phyloP scores from a whole-genome alignment of 2,797 vertebrate genomes.

The Antrozous pallidus region DNA sequence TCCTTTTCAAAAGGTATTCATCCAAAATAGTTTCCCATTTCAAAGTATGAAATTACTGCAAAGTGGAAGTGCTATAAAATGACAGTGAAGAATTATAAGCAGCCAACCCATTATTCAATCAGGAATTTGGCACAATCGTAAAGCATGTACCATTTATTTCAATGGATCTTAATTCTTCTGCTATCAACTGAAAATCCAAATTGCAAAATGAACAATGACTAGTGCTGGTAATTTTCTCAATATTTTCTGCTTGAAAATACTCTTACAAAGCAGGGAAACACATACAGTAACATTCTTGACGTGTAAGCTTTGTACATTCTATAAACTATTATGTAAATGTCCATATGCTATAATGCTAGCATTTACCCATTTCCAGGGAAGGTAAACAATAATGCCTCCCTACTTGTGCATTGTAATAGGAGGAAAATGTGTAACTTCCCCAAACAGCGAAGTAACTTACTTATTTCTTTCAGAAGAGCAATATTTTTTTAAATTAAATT shows the following conservation, averaged over 20 bases:
- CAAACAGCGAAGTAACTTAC: not conserved
- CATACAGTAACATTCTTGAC: not conserved
- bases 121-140: conserved; percentile 66
- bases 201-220: conserved; percentile 54
- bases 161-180: conserved; percentile 70
- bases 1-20: conserved; percentile 55
- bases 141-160: conserved; percentile 67
- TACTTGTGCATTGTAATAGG: not conserved
- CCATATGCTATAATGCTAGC: conserved; percentile 2
- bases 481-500: not conserved
- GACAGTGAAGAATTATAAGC: conserved; percentile 75
- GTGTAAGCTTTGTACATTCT: not conserved
- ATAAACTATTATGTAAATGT: conserved; percentile 19
- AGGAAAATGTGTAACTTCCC: not conserved
- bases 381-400: not conserved
- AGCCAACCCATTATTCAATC: conserved; percentile 72
- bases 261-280: conserved; percentile 15
- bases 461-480: not conserved
- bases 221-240: conserved; percentile 46
- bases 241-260: conserved; percentile 50
- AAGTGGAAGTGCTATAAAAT: conserved; percentile 64
- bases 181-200: conserved; percentile 71
- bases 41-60: conserved; percentile 63
- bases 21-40: conserved; percentile 63
- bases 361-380: not conserved